These are phyloP conservation scores for Drosophila eugracilis DNA, from an alignment of 1,140 invertebrate genomes.

Conservation along the genomic window DNA sequence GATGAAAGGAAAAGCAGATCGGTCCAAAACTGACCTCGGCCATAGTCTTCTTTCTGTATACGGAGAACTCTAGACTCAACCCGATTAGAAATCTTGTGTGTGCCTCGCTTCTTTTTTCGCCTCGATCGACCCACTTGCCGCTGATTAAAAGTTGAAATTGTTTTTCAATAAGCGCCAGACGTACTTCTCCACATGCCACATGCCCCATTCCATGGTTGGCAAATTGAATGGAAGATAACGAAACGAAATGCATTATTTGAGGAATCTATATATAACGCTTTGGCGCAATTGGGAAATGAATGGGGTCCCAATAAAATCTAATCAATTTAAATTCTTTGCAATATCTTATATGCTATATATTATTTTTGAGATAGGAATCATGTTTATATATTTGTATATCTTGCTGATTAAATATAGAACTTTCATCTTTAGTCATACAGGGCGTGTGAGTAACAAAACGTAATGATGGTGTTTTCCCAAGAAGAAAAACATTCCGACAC, in stretches of 20 bases:
- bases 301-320: conserved; percentile 7
- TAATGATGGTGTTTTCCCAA: not conserved
- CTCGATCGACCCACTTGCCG: conserved; percentile 39
- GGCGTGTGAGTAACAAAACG: conserved; percentile 36
- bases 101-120: conserved; percentile 25
- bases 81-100: conserved; percentile 61
- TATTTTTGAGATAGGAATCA: conserved; percentile 5
- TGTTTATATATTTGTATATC: conserved; percentile 12
- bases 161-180: conserved; percentile 55
- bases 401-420: conserved; percentile 9
- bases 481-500: conserved; percentile 7
- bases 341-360: too few species aligned
- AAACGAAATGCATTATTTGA: conserved; percentile 12
- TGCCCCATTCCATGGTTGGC: conserved; percentile 7
- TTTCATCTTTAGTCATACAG: conserved; percentile 18
- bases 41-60: conserved; percentile 42
- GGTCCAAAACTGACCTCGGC: conserved; percentile 68
- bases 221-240: conserved; percentile 57
- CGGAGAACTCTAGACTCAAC: conserved; percentile 9
- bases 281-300: conserved; percentile 17
- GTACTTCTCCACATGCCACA: conserved; percentile 6
- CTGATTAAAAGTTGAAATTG: conserved; percentile 70
- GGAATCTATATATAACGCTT: conserved; percentile 4
- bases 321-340: not conserved
- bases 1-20: not conserved